Conservation (phyloP, 2,113 vertebrate species). For the Apteryx mantelli region DNA sequence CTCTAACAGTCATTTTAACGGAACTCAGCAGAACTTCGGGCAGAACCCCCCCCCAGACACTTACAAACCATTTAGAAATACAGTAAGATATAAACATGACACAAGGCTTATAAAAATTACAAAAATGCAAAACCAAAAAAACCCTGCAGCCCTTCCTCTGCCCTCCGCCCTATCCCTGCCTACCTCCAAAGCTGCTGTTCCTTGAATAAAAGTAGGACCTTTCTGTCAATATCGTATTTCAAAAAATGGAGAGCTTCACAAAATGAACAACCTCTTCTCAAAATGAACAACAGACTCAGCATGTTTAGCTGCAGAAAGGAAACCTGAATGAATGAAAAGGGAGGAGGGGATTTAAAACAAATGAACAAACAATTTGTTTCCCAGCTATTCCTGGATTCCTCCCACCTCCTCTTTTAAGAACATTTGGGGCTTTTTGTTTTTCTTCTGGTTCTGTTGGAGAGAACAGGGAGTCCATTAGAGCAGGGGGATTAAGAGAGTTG, state of each 20-base stretch:
- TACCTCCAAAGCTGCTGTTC: conserved; percentile 22
- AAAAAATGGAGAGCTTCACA: not conserved
- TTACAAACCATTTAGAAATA: not conserved
- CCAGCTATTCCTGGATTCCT: not conserved
- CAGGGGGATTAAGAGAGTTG: not conserved
- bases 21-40: not conserved
- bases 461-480: conserved; percentile 21
- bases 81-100: not conserved
- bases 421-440: not conserved
- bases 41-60: not conserved
- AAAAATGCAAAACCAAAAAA: not conserved
- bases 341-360: not conserved
- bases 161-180: not conserved
- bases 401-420: not conserved
- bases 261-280: not conserved
- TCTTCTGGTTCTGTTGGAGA: not conserved
- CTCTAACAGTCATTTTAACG: not conserved
- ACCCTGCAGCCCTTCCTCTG: not conserved
- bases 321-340: not conserved
- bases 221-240: not conserved
- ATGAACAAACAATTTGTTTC: not conserved
- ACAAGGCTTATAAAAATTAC: not conserved
- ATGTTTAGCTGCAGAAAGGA: not conserved
- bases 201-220: not conserved
- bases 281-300: not conserved